Evolutionary conservation across 2,113 vertebrate species (phyloP).

Genomic region (Callospermophilus lateralis): DNA sequence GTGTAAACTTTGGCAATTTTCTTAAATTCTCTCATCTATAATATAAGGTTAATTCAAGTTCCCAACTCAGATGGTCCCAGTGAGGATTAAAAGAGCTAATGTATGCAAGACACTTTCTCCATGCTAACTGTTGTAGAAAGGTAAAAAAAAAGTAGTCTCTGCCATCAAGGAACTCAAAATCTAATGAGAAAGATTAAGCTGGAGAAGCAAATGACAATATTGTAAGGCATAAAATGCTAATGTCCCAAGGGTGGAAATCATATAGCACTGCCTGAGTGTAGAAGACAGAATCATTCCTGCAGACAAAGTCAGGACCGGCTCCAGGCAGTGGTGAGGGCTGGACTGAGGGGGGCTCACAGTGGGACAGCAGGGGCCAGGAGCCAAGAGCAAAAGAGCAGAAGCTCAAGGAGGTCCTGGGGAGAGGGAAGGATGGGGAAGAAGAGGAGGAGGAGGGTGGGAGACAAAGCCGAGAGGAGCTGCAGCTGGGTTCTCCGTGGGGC

Average conservation of each 20-base stretch:
- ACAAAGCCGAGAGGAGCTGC: not conserved
- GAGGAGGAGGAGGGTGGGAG: not conserved
- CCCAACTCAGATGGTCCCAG: not conserved
- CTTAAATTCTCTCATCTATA: not conserved
- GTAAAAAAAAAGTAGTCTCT: not conserved
- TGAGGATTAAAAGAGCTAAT: not conserved
- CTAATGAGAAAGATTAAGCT: not conserved
- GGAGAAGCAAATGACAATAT: not conserved
- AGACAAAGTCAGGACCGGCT: not conserved
- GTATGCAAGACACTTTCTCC: not conserved
- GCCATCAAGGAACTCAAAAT: not conserved
- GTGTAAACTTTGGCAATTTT: not conserved
- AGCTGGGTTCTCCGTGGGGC: not conserved
- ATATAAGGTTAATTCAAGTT: slow-evolving; percentile 11
- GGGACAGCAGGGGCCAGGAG: not conserved
- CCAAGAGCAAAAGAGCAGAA: not conserved
- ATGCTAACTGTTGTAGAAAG: not conserved
- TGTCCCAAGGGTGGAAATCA: not conserved
- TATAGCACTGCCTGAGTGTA: not conserved
- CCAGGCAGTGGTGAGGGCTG: not conserved
- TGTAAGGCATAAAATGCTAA: not conserved
- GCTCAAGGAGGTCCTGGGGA: not conserved
- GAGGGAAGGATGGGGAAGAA: not conserved
- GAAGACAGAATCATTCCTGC: not conserved
- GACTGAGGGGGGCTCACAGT: not conserved